Evolutionary conservation across 1,140 invertebrate species (phyloP).

Genomic region (Ceratina calcarata): DNA sequence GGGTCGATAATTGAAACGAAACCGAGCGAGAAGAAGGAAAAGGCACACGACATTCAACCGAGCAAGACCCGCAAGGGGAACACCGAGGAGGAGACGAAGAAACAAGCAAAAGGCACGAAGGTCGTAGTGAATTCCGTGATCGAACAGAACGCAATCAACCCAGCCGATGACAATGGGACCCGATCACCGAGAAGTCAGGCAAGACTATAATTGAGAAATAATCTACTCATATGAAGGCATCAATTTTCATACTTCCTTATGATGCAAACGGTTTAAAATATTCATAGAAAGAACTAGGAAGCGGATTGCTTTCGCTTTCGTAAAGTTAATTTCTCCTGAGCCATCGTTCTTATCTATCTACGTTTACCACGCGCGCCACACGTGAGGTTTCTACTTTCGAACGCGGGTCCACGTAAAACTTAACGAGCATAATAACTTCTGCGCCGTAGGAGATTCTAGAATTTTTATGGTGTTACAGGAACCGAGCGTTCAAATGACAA

Average conservation of each 20-base stretch:
- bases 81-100: conserved; percentile 69
- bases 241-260: too few species aligned
- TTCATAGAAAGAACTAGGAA: background rate
- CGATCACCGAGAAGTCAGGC: conserved; percentile 60
- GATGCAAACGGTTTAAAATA: background rate
- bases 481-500: conserved; percentile 44
- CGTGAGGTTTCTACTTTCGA: conserved; percentile 21
- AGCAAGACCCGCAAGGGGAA: conserved; percentile 72
- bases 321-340: conserved; percentile 16
- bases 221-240: background rate
- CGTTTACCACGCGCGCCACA: background rate
- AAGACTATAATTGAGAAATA: background rate
- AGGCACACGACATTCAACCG: conserved; percentile 74
- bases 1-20: conserved; percentile 74
- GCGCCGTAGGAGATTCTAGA: too few species aligned
- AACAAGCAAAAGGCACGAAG: conserved; percentile 71
- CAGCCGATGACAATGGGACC: conserved; percentile 43
- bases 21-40: conserved; percentile 68
- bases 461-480: too few species aligned
- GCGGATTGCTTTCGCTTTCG: background rate
- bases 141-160: conserved; percentile 64
- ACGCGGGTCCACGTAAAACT: conserved; percentile 24
- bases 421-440: too few species aligned
- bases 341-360: background rate
- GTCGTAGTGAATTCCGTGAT: conserved; percentile 74